phyloP scores from a whole-genome alignment of 2,888 invertebrate genomes.

The Tetrapedia diversipes region DNA sequence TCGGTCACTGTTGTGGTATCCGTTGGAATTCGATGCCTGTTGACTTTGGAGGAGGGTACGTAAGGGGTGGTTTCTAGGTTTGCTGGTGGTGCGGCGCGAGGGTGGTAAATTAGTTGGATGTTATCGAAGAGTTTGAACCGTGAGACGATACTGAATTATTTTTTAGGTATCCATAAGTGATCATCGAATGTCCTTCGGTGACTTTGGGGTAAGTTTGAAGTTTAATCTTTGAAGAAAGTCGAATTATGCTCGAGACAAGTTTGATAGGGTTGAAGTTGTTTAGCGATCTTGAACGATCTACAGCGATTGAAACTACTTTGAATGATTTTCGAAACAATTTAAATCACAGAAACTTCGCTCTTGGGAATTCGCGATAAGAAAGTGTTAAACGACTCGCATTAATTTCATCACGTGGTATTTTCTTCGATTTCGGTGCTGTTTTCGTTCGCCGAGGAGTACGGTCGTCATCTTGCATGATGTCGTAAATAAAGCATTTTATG shows the following conservation, averaged over 20 bases:
- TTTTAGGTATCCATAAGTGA: too few relatives aligned
- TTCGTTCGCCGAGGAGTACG: neutral
- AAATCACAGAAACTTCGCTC: neutral
- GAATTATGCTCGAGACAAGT: too few relatives aligned
- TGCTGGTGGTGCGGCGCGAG: neutral
- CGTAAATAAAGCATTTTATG: conserved; percentile 39
- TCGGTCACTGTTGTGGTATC: neutral
- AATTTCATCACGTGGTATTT: too few relatives aligned
- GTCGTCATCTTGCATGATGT: conserved; percentile 25
- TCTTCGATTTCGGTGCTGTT: neutral
- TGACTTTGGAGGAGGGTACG: neutral
- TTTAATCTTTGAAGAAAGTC: too few relatives aligned
- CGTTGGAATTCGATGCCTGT: neutral
- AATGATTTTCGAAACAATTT: neutral
- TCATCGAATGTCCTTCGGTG: too few relatives aligned
- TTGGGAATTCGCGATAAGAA: too few relatives aligned
- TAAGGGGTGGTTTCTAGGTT: neutral
- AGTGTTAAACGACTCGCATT: too few relatives aligned
- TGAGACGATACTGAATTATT: too few relatives aligned
- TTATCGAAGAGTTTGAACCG: too few relatives aligned
- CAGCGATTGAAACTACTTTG: neutral
- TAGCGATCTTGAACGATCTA: neutral
- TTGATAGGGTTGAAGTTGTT: too few relatives aligned
- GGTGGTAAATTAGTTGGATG: neutral
- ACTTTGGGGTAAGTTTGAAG: too few relatives aligned